Percentiles rank a stretch among this genome's conserved stretches.
Conservation (phyloP, 1,140 invertebrate genomes). For the Maniola jurtina region DNA sequence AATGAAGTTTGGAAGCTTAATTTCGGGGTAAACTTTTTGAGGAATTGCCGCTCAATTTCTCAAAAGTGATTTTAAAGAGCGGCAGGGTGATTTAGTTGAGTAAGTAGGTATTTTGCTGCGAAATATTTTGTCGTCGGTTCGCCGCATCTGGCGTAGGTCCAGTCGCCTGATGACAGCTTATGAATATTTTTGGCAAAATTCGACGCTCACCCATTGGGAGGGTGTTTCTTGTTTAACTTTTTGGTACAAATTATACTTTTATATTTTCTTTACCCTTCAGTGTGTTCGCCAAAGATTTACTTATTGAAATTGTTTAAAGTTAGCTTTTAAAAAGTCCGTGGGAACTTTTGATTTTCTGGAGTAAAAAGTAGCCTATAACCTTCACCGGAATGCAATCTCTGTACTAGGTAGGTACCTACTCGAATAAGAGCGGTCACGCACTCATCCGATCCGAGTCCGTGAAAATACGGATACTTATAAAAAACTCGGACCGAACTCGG, state of each 20-base stretch:
- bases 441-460: too few species aligned
- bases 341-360: background rate
- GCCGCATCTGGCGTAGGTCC: slow-evolving; percentile 72
- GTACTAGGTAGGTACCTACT: too few species aligned
- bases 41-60: slow-evolving; percentile 57
- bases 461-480: too few species aligned
- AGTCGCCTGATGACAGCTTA: slow-evolving; percentile 76
- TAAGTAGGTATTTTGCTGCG: slow-evolving; percentile 67
- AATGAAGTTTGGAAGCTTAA: slow-evolving; percentile 38
- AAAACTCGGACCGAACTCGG: too few species aligned
- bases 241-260: slow-evolving; percentile 49
- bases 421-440: too few species aligned
- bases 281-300: background rate
- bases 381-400: too few species aligned
- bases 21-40: slow-evolving; percentile 35
- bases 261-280: slow-evolving; percentile 17
- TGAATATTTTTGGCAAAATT: slow-evolving; percentile 77
- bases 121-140: slow-evolving; percentile 74
- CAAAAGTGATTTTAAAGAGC: slow-evolving; percentile 71
- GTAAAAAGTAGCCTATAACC: too few species aligned
- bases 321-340: background rate
- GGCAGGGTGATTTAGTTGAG: slow-evolving; percentile 64
- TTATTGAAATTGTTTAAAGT: background rate
- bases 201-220: slow-evolving; percentile 57
- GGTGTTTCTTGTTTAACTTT: slow-evolving; percentile 63